Evolutionary conservation across 2,113 vertebrate genomes (phyloP).

Genomic region (Bombycilla garrulus): DNA sequence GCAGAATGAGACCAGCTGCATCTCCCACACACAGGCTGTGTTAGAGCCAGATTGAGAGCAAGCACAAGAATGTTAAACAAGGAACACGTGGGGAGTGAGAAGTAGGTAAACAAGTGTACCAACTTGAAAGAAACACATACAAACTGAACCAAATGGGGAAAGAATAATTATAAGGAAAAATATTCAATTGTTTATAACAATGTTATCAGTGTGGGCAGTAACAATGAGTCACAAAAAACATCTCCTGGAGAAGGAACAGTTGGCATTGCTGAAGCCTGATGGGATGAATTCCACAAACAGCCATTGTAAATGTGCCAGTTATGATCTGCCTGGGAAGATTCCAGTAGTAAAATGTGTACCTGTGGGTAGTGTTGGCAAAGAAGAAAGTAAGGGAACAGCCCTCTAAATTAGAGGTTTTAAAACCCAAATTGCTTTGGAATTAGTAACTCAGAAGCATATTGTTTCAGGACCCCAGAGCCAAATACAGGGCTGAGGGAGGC

Average conservation of each 20-base stretch:
- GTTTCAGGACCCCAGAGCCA: not conserved
- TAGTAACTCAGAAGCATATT: not conserved
- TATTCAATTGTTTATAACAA: conserved; percentile 15
- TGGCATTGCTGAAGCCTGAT: not conserved
- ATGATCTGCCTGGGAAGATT: conserved; percentile 23
- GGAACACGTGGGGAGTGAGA: not conserved
- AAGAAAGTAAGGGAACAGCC: not conserved
- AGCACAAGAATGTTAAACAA: not conserved
- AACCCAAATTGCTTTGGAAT: not conserved
- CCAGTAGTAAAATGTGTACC: not conserved
- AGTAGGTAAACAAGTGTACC: not conserved
- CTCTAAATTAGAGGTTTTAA: not conserved
- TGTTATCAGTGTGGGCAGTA: conserved; percentile 24
- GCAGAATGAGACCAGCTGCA: not conserved
- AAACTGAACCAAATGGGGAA: not conserved
- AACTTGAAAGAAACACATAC: not conserved
- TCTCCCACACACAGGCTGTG: not conserved
- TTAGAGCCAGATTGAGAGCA: not conserved
- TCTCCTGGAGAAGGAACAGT: conserved; percentile 10
- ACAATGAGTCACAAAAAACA: conserved; percentile 28
- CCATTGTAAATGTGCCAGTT: not conserved
- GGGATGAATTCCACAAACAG: conserved; percentile 16
- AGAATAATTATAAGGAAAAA: not conserved
- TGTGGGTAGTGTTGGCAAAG: not conserved
- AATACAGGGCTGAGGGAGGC: not conserved